phyloP scores from a whole-genome alignment of 2,797 vertebrate genomes.

The Centroberyx gerrardi region DNA sequence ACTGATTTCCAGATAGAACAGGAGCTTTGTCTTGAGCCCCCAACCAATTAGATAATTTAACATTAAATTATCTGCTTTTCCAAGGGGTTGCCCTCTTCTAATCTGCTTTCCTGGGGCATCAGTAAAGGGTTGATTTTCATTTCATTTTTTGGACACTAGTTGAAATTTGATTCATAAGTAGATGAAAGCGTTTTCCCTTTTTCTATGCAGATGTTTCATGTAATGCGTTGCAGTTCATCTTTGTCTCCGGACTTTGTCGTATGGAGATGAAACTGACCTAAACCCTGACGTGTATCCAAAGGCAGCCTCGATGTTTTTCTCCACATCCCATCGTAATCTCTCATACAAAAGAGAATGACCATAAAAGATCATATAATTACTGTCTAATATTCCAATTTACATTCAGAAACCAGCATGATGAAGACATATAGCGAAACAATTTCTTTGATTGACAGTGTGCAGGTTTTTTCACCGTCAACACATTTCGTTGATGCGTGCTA shows the following conservation, averaged over 20 bases:
- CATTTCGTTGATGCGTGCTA: background rate
- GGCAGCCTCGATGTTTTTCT: slow-evolving; percentile 34
- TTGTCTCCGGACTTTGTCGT: slow-evolving; percentile 6
- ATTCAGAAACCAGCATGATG: slow-evolving; percentile 67
- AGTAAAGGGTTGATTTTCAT: background rate
- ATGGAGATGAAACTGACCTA: slow-evolving; percentile 7
- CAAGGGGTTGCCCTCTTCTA: background rate
- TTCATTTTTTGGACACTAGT: slow-evolving; percentile 23
- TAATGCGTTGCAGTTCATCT: slow-evolving; percentile 12
- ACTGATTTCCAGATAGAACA: slow-evolving; percentile 30
- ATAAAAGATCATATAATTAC: slow-evolving; percentile 22
- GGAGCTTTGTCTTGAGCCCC: slow-evolving; percentile 21
- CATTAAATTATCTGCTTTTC: slow-evolving; percentile 21
- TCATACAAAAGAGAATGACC: slow-evolving; percentile 29
- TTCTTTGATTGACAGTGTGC: slow-evolving; percentile 49
- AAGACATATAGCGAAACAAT: slow-evolving; percentile 36
- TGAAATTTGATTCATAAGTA: slow-evolving; percentile 1
- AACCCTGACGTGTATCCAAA: slow-evolving; percentile 33
- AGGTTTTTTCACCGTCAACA: slow-evolving; percentile 26
- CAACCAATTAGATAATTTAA: slow-evolving; percentile 9
- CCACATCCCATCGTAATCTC: slow-evolving; percentile 32
- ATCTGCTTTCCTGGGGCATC: background rate
- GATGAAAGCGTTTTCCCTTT: slow-evolving; percentile 26
- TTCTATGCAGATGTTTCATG: slow-evolving; percentile 53
- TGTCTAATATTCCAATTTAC: slow-evolving; percentile 52